These are phyloP conservation scores for Euwallacea fornicatus DNA, from an alignment of 1,140 invertebrate genomes.

Conservation along the genomic window DNA sequence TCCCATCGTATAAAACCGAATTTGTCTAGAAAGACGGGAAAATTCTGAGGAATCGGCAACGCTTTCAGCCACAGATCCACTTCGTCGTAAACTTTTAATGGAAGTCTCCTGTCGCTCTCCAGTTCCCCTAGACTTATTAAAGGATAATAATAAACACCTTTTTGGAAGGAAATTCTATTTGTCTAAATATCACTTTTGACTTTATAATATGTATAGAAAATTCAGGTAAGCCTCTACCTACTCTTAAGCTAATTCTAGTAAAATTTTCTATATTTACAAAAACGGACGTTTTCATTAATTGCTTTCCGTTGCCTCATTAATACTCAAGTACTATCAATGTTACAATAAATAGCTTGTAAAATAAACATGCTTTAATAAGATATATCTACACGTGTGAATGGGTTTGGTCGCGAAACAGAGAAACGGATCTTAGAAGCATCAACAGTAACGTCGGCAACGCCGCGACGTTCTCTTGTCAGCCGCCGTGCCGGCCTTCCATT, in stretches of 20 bases:
- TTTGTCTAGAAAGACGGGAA: no score
- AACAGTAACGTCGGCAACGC: no score
- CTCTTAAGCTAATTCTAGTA: conserved; percentile 34
- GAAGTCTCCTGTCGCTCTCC: no score
- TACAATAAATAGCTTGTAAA: not conserved
- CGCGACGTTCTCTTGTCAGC: no score
- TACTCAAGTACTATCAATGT: conserved; percentile 7
- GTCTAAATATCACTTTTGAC: conserved; percentile 36
- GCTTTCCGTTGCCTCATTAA: not conserved
- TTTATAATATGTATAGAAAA: conserved; percentile 35
- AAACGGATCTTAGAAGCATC: no score
- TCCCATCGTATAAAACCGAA: not conserved
- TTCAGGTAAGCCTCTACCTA: conserved; percentile 19
- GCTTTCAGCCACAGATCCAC: no score
- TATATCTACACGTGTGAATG: not conserved
- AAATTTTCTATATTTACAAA: conserved; percentile 32
- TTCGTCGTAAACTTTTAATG: no score
- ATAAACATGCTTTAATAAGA: not conserved
- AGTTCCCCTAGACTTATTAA: conserved; percentile 35
- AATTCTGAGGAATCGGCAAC: no score
- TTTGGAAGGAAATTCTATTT: conserved; percentile 35
- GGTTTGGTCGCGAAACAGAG: not conserved
- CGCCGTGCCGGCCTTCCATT: no score
- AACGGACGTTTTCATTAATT: not conserved
- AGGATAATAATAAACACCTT: conserved; percentile 29